These are phyloP conservation scores for Pardalotus punctatus DNA, from an alignment of 2,113 vertebrate species.

Conservation along the genomic window DNA sequence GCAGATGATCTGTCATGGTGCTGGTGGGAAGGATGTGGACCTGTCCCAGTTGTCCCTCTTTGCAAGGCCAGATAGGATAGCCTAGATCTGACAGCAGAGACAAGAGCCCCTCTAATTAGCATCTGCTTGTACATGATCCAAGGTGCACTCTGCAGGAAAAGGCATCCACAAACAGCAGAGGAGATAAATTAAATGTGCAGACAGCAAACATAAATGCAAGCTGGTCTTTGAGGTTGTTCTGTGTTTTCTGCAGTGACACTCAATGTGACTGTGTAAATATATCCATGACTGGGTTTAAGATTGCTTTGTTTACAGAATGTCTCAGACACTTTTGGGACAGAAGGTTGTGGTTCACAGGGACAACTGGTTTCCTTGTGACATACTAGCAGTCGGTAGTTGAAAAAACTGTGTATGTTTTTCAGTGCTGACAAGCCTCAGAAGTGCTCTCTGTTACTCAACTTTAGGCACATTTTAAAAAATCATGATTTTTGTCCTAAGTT, in stretches of 20 bases:
- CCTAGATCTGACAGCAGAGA: background rate
- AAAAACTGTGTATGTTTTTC: background rate
- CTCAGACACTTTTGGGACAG: background rate
- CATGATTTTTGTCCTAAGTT: background rate
- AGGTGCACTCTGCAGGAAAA: background rate
- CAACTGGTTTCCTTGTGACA: background rate
- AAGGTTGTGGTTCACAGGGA: background rate
- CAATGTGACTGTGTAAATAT: background rate
- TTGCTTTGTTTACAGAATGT: background rate
- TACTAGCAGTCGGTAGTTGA: background rate
- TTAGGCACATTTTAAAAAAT: background rate
- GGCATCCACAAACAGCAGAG: background rate
- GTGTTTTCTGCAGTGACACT: background rate
- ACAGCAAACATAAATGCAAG: background rate
- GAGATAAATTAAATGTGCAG: background rate
- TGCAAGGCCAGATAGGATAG: background rate
- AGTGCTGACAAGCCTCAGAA: background rate
- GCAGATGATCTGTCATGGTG: background rate
- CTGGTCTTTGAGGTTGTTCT: background rate
- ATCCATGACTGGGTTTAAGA: background rate
- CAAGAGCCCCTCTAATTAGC: background rate
- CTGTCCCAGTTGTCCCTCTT: background rate
- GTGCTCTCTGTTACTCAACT: background rate
- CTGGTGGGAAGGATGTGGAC: background rate
- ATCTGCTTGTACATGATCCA: background rate